phyloP scores from a whole-genome alignment of 2,888 invertebrate species.

The Tyria jacobaeae region DNA sequence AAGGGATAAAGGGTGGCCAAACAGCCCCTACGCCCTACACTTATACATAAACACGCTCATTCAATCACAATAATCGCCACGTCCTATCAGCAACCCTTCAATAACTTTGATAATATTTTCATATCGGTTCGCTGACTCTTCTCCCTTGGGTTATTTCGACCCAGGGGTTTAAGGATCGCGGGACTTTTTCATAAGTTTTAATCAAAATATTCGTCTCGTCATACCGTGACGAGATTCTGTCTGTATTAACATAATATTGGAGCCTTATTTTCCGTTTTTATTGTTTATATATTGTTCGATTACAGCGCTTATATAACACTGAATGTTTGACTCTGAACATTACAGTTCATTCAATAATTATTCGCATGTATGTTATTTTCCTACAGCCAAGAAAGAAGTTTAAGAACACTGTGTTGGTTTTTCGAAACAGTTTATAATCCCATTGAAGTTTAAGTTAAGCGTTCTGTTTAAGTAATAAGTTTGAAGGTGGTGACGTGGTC shows the following conservation, averaged over 20 bases:
- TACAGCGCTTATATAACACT: not conserved
- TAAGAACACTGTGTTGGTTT: too few relatives aligned
- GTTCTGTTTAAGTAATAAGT: too few relatives aligned
- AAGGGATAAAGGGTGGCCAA: slow-evolving; percentile 6
- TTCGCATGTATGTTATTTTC: too few relatives aligned
- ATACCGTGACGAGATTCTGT: slow-evolving; percentile 56
- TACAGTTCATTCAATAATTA: not conserved
- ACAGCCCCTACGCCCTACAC: slow-evolving; percentile 14
- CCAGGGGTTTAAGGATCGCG: slow-evolving; percentile 34
- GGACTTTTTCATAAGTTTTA: slow-evolving; percentile 70
- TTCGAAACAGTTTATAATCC: too few relatives aligned
- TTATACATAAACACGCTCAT: slow-evolving; percentile 39
- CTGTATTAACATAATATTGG: slow-evolving; percentile 63
- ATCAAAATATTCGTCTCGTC: slow-evolving; percentile 67
- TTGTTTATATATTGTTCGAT: slow-evolving; percentile 53
- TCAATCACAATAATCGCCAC: slow-evolving; percentile 50
- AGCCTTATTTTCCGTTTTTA: slow-evolving; percentile 52
- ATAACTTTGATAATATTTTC: slow-evolving; percentile 51
- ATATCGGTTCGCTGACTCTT: slow-evolving; percentile 36
- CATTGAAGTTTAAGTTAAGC: too few relatives aligned
- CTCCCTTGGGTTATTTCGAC: slow-evolving; percentile 20
- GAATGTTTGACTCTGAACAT: slow-evolving; percentile 20
- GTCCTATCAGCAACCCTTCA: slow-evolving; percentile 45
- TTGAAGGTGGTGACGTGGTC: too few relatives aligned
- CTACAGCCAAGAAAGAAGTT: too few relatives aligned